A percentile compares a stretch with the other conserved stretches of the same genome.
These are phyloP conservation scores for Hydropotes inermis DNA, from an alignment of 2,113 vertebrate species.

Conservation along the genomic window DNA sequence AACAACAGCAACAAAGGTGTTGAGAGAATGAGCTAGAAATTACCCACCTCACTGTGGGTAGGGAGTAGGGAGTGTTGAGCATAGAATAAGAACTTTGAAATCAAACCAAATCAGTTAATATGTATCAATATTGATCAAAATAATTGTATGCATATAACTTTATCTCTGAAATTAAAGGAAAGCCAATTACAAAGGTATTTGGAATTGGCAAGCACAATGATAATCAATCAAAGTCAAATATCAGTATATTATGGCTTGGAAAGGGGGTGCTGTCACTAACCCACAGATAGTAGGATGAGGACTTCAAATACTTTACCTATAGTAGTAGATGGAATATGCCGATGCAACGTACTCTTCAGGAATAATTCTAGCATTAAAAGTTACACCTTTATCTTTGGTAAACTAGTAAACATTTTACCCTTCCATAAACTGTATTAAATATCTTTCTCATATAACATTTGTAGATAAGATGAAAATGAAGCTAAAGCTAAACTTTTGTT, in stretches of 20 bases:
- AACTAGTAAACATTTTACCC: not conserved
- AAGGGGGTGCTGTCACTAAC: not conserved
- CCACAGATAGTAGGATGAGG: not conserved
- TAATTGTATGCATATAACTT: not conserved
- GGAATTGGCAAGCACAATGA: not conserved
- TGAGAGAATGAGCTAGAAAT: not conserved
- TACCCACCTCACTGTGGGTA: not conserved
- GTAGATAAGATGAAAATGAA: not conserved
- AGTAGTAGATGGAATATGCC: not conserved
- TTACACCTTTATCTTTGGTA: not conserved
- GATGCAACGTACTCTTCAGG: not conserved
- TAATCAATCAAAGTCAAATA: not conserved
- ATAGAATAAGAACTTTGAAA: not conserved
- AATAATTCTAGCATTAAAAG: not conserved
- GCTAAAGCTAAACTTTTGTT: not conserved
- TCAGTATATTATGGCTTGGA: not conserved
- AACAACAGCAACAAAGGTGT: not conserved
- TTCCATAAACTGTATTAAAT: not conserved
- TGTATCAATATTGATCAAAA: not conserved
- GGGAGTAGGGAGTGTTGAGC: not conserved
- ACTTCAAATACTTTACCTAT: not conserved
- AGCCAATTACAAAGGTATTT: not conserved
- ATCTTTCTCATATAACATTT: not conserved
- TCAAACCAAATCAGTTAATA: not conserved
- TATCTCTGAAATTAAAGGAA: constrained; percentile 1